phyloP scores from a whole-genome alignment of 2,888 invertebrate species.

The Ditula angustiorana region DNA sequence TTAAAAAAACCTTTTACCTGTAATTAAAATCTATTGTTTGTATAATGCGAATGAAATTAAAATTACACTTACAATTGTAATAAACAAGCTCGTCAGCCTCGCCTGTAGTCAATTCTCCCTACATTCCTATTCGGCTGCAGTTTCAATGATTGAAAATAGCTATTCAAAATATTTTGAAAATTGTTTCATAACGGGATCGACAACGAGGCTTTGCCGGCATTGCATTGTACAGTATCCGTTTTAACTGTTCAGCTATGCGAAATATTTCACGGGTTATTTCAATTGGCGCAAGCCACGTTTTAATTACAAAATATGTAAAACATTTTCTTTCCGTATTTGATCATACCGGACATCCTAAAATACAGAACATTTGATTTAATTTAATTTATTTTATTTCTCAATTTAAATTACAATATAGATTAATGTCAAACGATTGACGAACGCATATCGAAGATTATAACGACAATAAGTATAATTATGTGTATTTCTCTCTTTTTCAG shows the following conservation, averaged over 20 bases:
- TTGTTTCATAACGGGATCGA: conserved; percentile 80
- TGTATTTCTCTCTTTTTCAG: conserved; percentile 85
- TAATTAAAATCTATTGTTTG: background rate
- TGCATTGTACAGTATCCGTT: conserved; percentile 68
- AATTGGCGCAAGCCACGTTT: conserved; percentile 57
- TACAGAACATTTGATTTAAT: background rate
- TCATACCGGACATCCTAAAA: background rate
- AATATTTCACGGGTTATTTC: conserved; percentile 73
- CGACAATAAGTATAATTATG: background rate
- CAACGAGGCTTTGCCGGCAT: conserved; percentile 60
- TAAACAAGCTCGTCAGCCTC: conserved; percentile 36
- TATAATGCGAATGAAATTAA: background rate
- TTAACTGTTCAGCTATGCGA: conserved; percentile 68
- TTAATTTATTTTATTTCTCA: too few relatives aligned
- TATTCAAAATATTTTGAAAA: conserved; percentile 86
- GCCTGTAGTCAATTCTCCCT: conserved; percentile 62
- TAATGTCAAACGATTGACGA: too few relatives aligned
- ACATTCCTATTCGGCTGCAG: conserved; percentile 77
- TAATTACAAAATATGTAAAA: conserved; percentile 43
- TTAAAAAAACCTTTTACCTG: background rate
- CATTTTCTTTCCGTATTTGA: background rate
- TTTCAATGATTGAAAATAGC: conserved; percentile 84
- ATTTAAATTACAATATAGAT: too few relatives aligned
- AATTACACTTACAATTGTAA: conserved; percentile 18
- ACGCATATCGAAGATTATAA: too few relatives aligned